Percentiles rank a stretch among this genome's conserved stretches.
These are phyloP conservation scores for Apotomis betuletana DNA, from an alignment of 2,888 invertebrate species.

Conservation along the genomic window DNA sequence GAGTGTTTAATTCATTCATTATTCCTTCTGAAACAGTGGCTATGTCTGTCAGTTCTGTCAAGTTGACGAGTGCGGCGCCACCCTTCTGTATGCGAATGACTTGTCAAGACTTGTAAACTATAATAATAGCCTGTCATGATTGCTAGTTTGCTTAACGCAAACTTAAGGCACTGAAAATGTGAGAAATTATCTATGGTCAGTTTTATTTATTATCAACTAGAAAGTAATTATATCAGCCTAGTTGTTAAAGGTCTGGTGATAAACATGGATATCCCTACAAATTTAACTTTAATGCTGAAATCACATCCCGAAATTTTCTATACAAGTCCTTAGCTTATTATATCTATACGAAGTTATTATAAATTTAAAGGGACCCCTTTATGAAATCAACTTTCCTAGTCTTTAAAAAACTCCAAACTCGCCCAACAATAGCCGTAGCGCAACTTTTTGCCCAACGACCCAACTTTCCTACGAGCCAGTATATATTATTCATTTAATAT, in stretches of 20 bases:
- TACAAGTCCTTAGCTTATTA: background rate
- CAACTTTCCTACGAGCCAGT: conserved; percentile 26
- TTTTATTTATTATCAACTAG: too few species aligned
- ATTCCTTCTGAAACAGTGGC: background rate
- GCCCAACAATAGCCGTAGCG: conserved; percentile 17
- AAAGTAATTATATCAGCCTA: too few species aligned
- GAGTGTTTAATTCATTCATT: background rate
- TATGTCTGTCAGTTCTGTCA: background rate
- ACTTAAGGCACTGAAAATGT: background rate
- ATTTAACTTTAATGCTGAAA: too few species aligned
- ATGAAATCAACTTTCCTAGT: background rate
- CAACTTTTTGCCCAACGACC: conserved; percentile 33
- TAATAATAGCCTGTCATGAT: background rate
- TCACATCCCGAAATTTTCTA: background rate
- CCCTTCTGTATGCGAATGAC: background rate
- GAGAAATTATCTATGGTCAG: background rate
- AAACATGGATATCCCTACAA: too few species aligned
- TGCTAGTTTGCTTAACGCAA: background rate
- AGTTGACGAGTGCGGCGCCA: background rate
- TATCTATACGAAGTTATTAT: background rate
- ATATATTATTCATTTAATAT: conserved; percentile 44
- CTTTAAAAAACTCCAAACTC: conserved; percentile 21
- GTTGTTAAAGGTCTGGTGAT: too few species aligned
- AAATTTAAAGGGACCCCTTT: background rate
- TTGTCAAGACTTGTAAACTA: background rate